phyloP scores from a whole-genome alignment of 2,797 vertebrate genomes.

The Hydrophis major region DNA sequence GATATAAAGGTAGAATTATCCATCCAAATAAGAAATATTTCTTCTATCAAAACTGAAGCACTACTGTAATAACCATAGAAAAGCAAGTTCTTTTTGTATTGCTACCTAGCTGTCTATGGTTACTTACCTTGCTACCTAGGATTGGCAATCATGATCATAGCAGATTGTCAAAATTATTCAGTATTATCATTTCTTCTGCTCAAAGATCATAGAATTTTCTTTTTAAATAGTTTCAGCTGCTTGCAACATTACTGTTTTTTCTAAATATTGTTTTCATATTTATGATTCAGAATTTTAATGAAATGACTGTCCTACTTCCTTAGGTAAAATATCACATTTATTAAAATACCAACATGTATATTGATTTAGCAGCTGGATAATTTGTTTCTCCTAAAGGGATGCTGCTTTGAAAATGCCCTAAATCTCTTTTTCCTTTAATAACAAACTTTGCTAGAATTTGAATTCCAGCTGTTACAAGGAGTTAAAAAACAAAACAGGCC shows the following conservation, averaged over 20 bases:
- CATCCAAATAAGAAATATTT: conserved; percentile 21
- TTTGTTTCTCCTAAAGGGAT: conserved; percentile 44
- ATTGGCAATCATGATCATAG: conserved; percentile 2
- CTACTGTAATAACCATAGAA: conserved; percentile 39
- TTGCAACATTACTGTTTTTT: conserved; percentile 28
- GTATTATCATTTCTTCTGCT: conserved; percentile 15
- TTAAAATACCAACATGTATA: not conserved
- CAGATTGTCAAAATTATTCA: conserved; percentile 20
- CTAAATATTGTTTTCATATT: conserved; percentile 45
- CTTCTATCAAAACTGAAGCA: conserved; percentile 37
- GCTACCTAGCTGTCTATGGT: not conserved
- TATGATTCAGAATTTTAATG: conserved; percentile 40
- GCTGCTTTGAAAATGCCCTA: conserved; percentile 25
- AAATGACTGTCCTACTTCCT: conserved; percentile 28
- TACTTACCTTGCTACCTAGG: conserved; percentile 31
- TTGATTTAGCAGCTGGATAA: conserved; percentile 49
- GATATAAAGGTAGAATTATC: conserved; percentile 4
- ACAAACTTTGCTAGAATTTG: not conserved
- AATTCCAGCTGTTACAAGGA: conserved; percentile 20
- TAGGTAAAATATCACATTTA: conserved; percentile 45
- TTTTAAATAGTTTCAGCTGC: conserved; percentile 38
- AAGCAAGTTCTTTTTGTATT: not conserved
- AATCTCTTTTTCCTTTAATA: conserved; percentile 39
- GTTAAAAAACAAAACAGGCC: conserved; percentile 24
- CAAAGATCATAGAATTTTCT: conserved; percentile 17